Evolutionary conservation across 2,797 vertebrate genomes (phyloP).

Genomic region (Pseudochirops cupreus): DNA sequence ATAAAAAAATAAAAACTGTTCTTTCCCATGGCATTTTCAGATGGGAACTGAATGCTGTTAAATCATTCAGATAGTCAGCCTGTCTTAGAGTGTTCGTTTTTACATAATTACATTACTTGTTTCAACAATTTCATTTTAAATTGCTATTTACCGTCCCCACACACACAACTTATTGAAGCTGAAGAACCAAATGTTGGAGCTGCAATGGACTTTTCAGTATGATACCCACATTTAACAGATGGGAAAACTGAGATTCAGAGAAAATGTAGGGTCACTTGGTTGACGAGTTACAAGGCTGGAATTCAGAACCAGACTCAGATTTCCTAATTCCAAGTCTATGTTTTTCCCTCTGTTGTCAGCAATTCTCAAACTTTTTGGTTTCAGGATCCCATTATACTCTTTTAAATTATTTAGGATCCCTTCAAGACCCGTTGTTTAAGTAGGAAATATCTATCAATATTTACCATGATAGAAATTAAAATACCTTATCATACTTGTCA

Average conservation of each 20-base stretch:
- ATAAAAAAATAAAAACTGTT: constrained; percentile 14
- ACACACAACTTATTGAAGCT: neutral
- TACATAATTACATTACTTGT: rapidly evolving
- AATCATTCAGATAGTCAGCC: rapidly evolving
- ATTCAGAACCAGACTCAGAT: neutral
- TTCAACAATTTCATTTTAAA: neutral
- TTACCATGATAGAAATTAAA: neutral
- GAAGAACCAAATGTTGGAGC: neutral
- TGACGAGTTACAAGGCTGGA: neutral
- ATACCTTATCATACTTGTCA: neutral
- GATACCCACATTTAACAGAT: neutral
- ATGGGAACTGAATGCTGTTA: neutral
- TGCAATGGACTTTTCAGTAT: neutral
- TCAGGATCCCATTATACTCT: neutral
- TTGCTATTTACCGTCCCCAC: neutral
- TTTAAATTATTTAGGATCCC: neutral
- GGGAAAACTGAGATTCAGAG: neutral
- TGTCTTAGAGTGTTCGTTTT: neutral
- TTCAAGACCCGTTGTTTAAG: neutral
- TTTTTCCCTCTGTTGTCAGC: neutral
- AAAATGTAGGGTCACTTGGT: neutral
- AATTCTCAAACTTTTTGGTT: neutral
- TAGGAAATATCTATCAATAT: neutral
- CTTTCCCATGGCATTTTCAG: neutral
- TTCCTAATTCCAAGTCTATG: neutral